Percentiles rank a stretch among this genome's conserved stretches.
phyloP scores from a whole-genome alignment of 2,113 vertebrate species.

The Onychostruthus taczanowskii region DNA sequence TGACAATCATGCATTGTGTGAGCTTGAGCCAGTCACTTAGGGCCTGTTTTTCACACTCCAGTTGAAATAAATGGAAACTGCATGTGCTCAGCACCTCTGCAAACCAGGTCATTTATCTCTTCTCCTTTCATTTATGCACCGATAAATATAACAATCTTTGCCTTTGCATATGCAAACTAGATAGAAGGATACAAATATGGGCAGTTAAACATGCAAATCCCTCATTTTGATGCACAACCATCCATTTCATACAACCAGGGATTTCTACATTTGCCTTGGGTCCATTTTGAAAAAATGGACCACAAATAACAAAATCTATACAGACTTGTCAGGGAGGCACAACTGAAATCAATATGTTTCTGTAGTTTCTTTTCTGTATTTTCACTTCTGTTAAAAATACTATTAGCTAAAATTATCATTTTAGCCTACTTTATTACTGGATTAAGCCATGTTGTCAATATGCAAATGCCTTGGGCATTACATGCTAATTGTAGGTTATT shows the following conservation, averaged over 20 bases:
- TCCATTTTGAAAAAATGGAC: background rate
- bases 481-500: background rate
- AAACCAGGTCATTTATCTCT: slow-evolving; percentile 46
- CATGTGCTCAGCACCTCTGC: slow-evolving; percentile 46
- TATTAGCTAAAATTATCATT: background rate
- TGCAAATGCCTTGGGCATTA: background rate
- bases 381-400: slow-evolving; percentile 9
- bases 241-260: background rate
- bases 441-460: background rate
- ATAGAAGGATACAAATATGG: background rate
- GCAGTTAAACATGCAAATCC: slow-evolving; percentile 27
- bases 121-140: slow-evolving; percentile 31
- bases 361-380: background rate
- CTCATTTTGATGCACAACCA: slow-evolving; percentile 2
- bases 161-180: background rate
- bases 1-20: slow-evolving; percentile 45
- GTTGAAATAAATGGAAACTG: slow-evolving; percentile 50
- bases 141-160: slow-evolving; percentile 16
- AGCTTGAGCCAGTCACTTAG: slow-evolving; percentile 44
- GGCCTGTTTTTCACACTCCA: slow-evolving; percentile 57
- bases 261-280: background rate
- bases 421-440: background rate
- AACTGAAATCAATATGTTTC: slow-evolving; percentile 5
- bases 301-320: slow-evolving; percentile 3
- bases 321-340: background rate